Evolutionary conservation across 2,113 vertebrate genomes (phyloP).

Genomic region (Tragelaphus imberbis): DNA sequence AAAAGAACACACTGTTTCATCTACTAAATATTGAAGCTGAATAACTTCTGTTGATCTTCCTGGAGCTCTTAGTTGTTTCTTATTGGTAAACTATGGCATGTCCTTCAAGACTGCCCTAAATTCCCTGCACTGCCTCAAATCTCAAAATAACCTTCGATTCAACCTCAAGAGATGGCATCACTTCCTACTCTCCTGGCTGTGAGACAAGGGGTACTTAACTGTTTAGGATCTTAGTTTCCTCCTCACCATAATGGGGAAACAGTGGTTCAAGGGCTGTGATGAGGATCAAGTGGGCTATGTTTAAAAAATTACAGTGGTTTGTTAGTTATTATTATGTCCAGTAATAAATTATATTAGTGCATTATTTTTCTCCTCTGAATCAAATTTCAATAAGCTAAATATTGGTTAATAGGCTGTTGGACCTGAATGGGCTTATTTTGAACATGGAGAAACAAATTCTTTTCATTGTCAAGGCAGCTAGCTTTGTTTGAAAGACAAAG

Average conservation of each 20-base stretch:
- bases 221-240: background rate
- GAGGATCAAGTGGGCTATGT: background rate
- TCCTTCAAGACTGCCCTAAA: background rate
- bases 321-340: background rate
- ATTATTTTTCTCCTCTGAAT: background rate
- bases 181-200: background rate
- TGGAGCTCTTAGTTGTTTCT: background rate
- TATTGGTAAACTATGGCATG: background rate
- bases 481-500: conserved; percentile 2
- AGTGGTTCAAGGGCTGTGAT: background rate
- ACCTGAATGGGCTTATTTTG: background rate
- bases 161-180: background rate
- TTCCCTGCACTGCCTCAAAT: background rate
- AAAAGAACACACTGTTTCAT: background rate
- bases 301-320: background rate
- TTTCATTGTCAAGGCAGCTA: background rate
- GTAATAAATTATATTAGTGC: background rate
- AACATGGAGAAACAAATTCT: background rate
- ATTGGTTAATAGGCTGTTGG: background rate
- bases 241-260: background rate
- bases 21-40: background rate
- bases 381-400: background rate
- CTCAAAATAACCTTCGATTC: background rate
- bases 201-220: background rate
- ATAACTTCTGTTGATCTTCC: background rate